Conservation (phyloP, 2,113 vertebrate genomes). For the Dasypus novemcinctus region DNA sequence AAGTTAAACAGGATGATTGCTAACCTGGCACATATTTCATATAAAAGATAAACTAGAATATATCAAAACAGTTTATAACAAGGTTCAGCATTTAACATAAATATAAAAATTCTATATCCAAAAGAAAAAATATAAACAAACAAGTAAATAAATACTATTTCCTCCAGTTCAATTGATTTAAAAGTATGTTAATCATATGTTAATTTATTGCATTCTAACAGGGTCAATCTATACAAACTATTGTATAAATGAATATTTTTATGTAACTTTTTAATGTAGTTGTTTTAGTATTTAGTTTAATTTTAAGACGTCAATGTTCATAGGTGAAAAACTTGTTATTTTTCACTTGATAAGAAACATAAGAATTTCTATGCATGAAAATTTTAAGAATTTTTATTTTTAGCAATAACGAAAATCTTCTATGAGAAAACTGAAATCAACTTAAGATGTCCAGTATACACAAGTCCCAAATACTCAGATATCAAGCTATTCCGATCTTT, state of each 20-base stretch:
- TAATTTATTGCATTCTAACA: not conserved
- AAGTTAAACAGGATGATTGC: not conserved
- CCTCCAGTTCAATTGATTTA: not conserved
- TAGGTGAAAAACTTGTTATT: not conserved
- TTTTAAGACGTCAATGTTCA: not conserved
- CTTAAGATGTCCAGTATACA: not conserved
- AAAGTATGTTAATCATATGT: not conserved
- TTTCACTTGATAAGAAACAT: not conserved
- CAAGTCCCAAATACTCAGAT: not conserved
- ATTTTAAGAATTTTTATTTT: not conserved
- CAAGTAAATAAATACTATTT: not conserved
- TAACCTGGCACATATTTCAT: not conserved
- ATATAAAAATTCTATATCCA: not conserved
- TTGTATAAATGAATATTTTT: not conserved
- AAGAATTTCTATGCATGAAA: not conserved
- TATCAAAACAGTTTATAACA: not conserved
- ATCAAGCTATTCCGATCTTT: not conserved
- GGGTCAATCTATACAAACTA: not conserved
- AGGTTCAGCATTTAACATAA: not conserved
- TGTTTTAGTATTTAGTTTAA: not conserved
- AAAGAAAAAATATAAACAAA: too few species aligned
- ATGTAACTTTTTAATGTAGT: not conserved
- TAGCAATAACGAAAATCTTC: not conserved
- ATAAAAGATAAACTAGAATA: conserved; percentile 6
- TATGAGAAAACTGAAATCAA: not conserved